Evolutionary conservation across 1,140 invertebrate species (phyloP), one percentile per base, ranked within the genome.

Genomic region (Cydia strobilella): DNA sequence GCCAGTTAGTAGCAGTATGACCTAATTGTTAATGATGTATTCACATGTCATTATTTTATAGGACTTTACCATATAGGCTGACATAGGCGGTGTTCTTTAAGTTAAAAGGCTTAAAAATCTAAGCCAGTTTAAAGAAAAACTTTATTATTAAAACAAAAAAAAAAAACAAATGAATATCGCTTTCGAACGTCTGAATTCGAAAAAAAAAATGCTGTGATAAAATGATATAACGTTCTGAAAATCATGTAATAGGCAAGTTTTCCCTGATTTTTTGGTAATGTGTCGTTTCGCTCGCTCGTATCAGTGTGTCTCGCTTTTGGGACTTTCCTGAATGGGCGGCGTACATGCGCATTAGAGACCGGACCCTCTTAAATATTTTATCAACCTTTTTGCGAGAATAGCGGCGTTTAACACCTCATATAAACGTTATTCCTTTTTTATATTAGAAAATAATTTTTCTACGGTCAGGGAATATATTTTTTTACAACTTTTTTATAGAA

Each of bases 311-410:
- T 48, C 75, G 74, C 20, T 83, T 75, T 63, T 9, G n/a, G 62
- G 51, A 51, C 45, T 51, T 83, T 83, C 79, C 79, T 83, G 73
- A 83, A 83, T 83, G 81, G 75, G 75, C 72, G 15, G 72, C 51
- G 75, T 25, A 72, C 81, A 83, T 83, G 81, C 81, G 81, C 80
- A 59, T n/a, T 77, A 9, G 4, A 13, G 54, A 2, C 1, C 23
- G 15, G 20, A 69, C 69, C 18, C 48, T 72, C 31, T 80, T 18
- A 73, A 23, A 78, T 74, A 74, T 79, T 79, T 15, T 77, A 81
- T 76, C 72, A 75, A 74, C 7, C 62, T 63, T 69, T 51, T 77
- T 66, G n/a, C n/a, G 54, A 75, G 71, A 74, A 72, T 74, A 75
- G 39, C 23, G 65, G 69, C 42, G 48, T 75, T 75, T 59, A 71